phyloP scores from a whole-genome alignment of 2,888 invertebrate genomes.

The Leptinotarsa tumamoca region DNA sequence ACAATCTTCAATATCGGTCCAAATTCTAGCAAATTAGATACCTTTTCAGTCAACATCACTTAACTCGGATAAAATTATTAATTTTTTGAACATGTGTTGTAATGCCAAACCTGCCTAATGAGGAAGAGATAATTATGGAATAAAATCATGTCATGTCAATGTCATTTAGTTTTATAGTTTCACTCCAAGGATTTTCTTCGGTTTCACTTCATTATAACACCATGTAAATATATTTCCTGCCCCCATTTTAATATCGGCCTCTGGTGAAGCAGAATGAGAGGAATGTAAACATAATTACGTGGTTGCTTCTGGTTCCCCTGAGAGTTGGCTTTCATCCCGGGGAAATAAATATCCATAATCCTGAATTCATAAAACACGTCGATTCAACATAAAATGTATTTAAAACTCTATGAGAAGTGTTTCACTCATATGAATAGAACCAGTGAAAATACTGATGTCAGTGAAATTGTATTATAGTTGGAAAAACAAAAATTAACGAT shows the following conservation, averaged over 20 bases:
- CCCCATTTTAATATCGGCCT: conserved; percentile 25
- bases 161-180: neutral
- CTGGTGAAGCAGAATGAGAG: conserved; percentile 24
- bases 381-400: neutral
- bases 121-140: neutral
- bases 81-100: too few relatives aligned
- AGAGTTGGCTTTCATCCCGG: conserved; percentile 19
- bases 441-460: neutral
- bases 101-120: too few relatives aligned
- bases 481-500: too few relatives aligned
- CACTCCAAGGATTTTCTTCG: neutral
- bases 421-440: too few relatives aligned
- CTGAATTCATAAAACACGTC: neutral
- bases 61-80: too few relatives aligned
- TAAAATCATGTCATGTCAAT: neutral
- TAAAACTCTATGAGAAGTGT: neutral
- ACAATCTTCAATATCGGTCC: too few relatives aligned
- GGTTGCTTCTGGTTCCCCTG: conserved; percentile 3
- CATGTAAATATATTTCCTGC: neutral
- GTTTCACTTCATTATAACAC: neutral
- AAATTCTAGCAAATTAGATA: too few relatives aligned
- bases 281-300: conserved; percentile 34
- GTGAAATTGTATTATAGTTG: too few relatives aligned
- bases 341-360: conserved; percentile 18
- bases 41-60: too few relatives aligned